Evolutionary conservation across 2,888 invertebrate species (phyloP), one percentile per base, ranked within the genome.

Genomic region (Cantharis nigra): DNA sequence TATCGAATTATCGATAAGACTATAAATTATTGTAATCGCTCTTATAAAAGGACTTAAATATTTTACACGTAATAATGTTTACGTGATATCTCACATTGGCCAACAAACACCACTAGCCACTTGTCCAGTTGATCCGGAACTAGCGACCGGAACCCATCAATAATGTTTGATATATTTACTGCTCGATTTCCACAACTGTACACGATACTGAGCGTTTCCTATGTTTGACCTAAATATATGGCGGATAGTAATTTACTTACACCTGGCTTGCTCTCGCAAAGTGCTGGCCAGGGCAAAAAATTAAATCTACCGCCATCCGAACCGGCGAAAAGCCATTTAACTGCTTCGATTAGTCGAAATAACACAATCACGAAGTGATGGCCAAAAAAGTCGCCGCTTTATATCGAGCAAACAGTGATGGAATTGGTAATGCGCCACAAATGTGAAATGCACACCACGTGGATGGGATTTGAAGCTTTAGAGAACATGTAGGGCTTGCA

Each of bases 161-260:
- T 86, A 86, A 82, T 82, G 84, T 85, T 84, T 86, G 85, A 86
- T 86, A 84, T 86, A 85, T 86, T 86, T 85, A 85, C 85, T 85
- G 83, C 82, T 81, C 81, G 83, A 83, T 83, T 80, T 81, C 80
- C 81, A 82, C 82, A 81, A 80, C 79, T 81, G 80, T 74, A 81
- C 49, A 49, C 80, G 76, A 30, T 76, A 74, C 73, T 62, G 71
- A 71, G 74, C 72, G 67, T 72, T 76, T 77, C 74, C 76, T 74
- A 76, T 71, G 74, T 75, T 73, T 72, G 79, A 72, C 76, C 76
- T 70, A 72, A 71, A 72, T 79, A 74, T 74, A 78, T 78, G 64
- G 72, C 72, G 72, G 69, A 75, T 63, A 74, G 49, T 30, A 28
- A 67, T 20, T 26, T 67, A 67, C 65, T 67, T 26, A 23, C 20